Evolutionary conservation across 2,888 invertebrate genomes (phyloP), one percentile per base, ranked within the genome.

Genomic region (Pterostichus niger): DNA sequence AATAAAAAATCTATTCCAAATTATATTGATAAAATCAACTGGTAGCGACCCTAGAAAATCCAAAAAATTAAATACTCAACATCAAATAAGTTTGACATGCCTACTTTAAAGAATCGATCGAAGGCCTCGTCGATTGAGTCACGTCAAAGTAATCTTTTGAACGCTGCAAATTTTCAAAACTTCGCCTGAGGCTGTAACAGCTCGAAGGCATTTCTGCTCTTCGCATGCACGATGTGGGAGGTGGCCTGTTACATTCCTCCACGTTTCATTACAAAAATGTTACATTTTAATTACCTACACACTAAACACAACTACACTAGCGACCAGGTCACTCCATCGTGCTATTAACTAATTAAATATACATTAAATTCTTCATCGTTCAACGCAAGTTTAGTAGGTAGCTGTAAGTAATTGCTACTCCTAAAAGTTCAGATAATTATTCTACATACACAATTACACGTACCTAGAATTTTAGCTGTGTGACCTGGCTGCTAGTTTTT

Each of bases 221-320:
- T 71, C 44, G 68, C 68, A 71, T 71, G 68, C 15, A 15, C 40
- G 17, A 17, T 71, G 68, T 71, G 17, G 68, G 68, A 71, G 68
- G 40, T 71, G 68, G 31, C 64, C 40, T 44, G 44, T 44, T 17
- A 71, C 68, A 71, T 71, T 71, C 68, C 68, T 71, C 44, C 68
- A 7, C 44, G 64, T 44, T 64, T 17, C 44, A 71, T 71, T 15
- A 17, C 64, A 71, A 71, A 71, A 71, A 71, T 71, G 40, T 15
- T 71, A 71, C 68, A 46, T 71, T 71, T 71, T 71, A 71, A 71
- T 71, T 71, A 71, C 68, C 59, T n/a, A n/a, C 64, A 64, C 64
- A 64, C 59, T 24, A 24, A 24, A 24, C 24, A 24, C 24, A 24
- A 24, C 24, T 24, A 24, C 49, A 49, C 49, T n/a, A 11, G 49